Conservation (phyloP, 92 coral and sea anemone genomes). For the Phenganax stokvisi region DNA sequence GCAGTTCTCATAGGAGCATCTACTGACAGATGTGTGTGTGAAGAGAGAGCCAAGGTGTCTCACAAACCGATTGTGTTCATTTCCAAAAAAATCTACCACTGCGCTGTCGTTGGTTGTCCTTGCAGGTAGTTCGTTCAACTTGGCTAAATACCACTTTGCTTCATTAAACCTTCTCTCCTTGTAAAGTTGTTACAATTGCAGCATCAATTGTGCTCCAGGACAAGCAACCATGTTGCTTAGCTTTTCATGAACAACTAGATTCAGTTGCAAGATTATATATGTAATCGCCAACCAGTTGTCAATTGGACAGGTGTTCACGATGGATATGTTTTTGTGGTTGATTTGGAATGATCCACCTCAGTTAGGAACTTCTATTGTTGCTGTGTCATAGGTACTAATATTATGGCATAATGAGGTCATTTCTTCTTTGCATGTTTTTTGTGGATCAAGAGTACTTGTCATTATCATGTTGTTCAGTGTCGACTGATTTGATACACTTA, state of each 20-base stretch:
- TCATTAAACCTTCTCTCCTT: constrained; percentile 8
- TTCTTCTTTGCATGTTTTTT: too few species aligned
- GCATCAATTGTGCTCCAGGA: constrained; percentile 9
- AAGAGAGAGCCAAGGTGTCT: constrained; percentile 2
- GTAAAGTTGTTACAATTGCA: constrained; percentile 6
- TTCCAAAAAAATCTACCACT: constrained; percentile 18
- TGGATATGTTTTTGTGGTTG: background rate
- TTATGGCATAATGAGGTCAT: background rate
- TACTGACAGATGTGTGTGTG: constrained; percentile 6
- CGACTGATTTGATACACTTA: background rate
- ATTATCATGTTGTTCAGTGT: background rate
- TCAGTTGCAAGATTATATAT: constrained; percentile 5
- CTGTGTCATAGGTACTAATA: background rate
- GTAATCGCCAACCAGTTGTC: constrained; percentile 16
- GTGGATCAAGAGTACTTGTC: too few species aligned
- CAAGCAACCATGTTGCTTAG: constrained; percentile 14
- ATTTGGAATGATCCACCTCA: background rate
- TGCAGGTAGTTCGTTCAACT: constrained; percentile 23
- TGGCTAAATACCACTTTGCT: constrained; percentile 23
- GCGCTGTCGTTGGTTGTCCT: background rate
- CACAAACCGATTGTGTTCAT: constrained; percentile 25
- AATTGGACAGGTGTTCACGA: constrained; percentile 25
- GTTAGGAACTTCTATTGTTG: constrained; percentile 1
- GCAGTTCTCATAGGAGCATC: constrained; percentile 2
- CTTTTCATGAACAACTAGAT: constrained; percentile 14